Evolutionary conservation across 2,888 invertebrate species (phyloP), one percentile per base, ranked within the genome.

Genomic region (Himalopsyche anomala): DNA sequence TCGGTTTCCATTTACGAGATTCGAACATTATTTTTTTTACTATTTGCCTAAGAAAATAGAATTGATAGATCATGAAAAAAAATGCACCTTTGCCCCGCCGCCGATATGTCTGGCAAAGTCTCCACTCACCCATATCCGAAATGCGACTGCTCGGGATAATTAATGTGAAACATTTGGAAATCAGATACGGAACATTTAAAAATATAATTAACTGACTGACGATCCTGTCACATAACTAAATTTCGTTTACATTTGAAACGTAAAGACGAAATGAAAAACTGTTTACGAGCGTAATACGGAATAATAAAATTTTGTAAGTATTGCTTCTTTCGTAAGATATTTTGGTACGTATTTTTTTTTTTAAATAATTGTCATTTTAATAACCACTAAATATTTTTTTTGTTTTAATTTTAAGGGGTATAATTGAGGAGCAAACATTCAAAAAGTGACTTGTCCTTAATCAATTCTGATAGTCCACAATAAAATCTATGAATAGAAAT

Each of bases 171-270:
- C 83, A 84, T 51, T 82, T 69, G 11, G 87, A 80, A 86, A 87
- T 82, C 55, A 45, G 87, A 86, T 80, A 87, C 84, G 36, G 80
- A 51, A 36, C 45, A 54, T 80, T 81, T 56, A 83, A 84, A 86
- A 85, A 42, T 85, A 85, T 87, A 83, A 85, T 87, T 87, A 81
- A 62, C 84, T 83, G 85, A 82, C 80, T 74, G 86, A 84, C 81
- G 74, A 84, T 87, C 82, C 36, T n/a, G 84, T 82, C 83, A 56
- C 56, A 28, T 17, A 74, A 40, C 79, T 80, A 42, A 36, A 38
- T 38, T 19, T 55, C 80, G 51, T 8, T 74, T 82, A 36, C 54
- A 80, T 51, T 51, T 51, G 51, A 51, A 51, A 51, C 51, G 15
- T 2, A 45, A 51, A 15, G 51, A 51, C 51, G 15, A 51, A 51